Base-by-base conservation (phyloP, 2,797 vertebrate genomes). In the Chelmon rostratus region DNA sequence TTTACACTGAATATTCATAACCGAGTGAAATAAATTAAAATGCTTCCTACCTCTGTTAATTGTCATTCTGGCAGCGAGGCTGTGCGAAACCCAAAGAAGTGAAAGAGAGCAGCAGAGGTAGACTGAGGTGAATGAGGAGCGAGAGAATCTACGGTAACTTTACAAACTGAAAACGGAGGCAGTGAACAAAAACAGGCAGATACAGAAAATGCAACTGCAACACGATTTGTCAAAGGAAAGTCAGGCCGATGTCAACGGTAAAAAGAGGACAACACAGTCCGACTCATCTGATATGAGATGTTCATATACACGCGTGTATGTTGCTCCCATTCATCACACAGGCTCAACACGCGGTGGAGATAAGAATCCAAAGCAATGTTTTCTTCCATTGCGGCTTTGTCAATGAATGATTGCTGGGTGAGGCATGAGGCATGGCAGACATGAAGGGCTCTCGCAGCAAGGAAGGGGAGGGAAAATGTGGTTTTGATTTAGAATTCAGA, bases 1-100 rank as follows among this genome's bases (percentile, higher is more conserved):
- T 94, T 94, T 93, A 93, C 79, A 88, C 84, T 94, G 93, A 95
- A 95, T 95, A 95, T 95, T 95, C 93, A 95, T 94, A 88, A 56
- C 64, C n/a, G 6, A 69, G 77, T 79, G 83, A 91, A 89, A 89
- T 87, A 76, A 89, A 93, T 92, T 90, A 90, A 91, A 88, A 90
- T 68, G 68, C 78, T 86, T 83, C 80, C 80, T 76, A 83, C 87
- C 91, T 72, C 70, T 82, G 83, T 82, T 95, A 91, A 94, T 93
- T 93, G 86, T 88, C 72, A 92, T 91, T 91, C 90, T 77, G 76
- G 82, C 76, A 84, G 69, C 40, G 76, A 81, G 65, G 65, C 73
- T 74, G 54, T 74, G 80, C 62, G 79, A 31, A 84, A 73, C 69
- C 85, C 73, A 85, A 78, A 65, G 15, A 76, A 73, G 66, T 49